Conservation (phyloP, 2,797 vertebrate species). For the Sebastes diploproa region DNA sequence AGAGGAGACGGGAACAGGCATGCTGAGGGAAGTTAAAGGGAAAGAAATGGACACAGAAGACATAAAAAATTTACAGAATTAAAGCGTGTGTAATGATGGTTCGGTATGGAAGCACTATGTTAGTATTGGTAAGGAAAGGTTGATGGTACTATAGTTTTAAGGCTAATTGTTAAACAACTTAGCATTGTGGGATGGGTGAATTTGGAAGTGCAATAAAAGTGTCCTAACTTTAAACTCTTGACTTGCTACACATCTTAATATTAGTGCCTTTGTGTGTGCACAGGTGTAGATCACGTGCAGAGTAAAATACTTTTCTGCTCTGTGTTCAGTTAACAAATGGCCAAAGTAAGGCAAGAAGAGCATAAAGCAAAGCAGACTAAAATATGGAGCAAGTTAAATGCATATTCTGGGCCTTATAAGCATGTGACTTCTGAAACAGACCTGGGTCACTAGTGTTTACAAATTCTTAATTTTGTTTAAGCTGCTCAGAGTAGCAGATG, state of each 20-base stretch:
- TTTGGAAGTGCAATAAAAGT: slow-evolving; percentile 19
- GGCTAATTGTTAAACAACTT: slow-evolving; percentile 6
- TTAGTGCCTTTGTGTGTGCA: slow-evolving; percentile 10
- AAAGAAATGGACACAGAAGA: slow-evolving; percentile 34
- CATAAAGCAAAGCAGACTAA: slow-evolving; percentile 28
- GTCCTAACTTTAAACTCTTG: neutral
- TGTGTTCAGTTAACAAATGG: slow-evolving; percentile 17
- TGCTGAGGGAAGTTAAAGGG: neutral
- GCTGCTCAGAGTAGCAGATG: neutral
- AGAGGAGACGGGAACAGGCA: slow-evolving; percentile 9
- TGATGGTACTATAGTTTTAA: slow-evolving; percentile 12
- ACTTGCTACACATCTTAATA: neutral
- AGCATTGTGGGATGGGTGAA: slow-evolving; percentile 7
- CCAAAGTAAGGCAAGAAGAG: slow-evolving; percentile 15
- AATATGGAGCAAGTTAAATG: slow-evolving; percentile 24
- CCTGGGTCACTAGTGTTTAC: slow-evolving; percentile 24
- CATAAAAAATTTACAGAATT: slow-evolving; percentile 22
- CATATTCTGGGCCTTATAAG: neutral
- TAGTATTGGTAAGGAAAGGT: slow-evolving; percentile 26
- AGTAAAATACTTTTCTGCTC: neutral
- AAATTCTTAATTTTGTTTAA: slow-evolving; percentile 8
- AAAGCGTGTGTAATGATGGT: slow-evolving; percentile 34
- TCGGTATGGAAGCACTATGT: slow-evolving; percentile 43
- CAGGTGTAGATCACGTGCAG: slow-evolving; percentile 1
- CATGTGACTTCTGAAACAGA: slow-evolving; percentile 33